Conservation (phyloP, 2,888 invertebrate genomes). For the Acanthosepion pharaonis region DNA sequence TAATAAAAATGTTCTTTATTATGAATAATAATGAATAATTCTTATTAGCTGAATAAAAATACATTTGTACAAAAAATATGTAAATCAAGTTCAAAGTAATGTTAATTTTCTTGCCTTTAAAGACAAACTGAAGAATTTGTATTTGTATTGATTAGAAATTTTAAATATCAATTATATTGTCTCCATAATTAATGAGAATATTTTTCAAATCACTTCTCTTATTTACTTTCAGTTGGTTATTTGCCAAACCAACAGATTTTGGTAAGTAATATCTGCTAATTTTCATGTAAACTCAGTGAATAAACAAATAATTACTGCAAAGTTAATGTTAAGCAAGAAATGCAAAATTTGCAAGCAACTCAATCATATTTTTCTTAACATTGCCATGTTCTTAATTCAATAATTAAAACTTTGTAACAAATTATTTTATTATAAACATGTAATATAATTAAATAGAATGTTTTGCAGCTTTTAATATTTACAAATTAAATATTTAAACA, state of each 20-base stretch:
- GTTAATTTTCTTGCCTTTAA: not conserved
- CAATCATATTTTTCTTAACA: not conserved
- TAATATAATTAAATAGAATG: too few species aligned
- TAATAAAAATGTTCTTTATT: not conserved
- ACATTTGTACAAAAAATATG: not conserved
- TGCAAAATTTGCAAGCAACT: not conserved
- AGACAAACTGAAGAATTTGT: not conserved
- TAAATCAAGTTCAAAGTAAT: not conserved
- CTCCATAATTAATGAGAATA: not conserved
- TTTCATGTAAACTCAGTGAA: not conserved
- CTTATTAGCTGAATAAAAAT: not conserved
- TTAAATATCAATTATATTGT: not conserved
- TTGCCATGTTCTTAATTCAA: not conserved
- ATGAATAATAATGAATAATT: too few species aligned
- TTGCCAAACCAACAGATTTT: conserved; percentile 15
- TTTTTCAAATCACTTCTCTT: not conserved
- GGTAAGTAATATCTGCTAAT: not conserved
- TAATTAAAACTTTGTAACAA: too few species aligned
- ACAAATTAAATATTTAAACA: too few species aligned
- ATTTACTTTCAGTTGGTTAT: conserved; percentile 48
- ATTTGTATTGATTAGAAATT: not conserved
- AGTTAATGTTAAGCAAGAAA: not conserved
- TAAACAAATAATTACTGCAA: not conserved
- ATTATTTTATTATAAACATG: too few species aligned
- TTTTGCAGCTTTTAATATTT: too few species aligned